Base-by-base conservation (phyloP, 1,140 invertebrate genomes). In the Delia radicum region DNA sequence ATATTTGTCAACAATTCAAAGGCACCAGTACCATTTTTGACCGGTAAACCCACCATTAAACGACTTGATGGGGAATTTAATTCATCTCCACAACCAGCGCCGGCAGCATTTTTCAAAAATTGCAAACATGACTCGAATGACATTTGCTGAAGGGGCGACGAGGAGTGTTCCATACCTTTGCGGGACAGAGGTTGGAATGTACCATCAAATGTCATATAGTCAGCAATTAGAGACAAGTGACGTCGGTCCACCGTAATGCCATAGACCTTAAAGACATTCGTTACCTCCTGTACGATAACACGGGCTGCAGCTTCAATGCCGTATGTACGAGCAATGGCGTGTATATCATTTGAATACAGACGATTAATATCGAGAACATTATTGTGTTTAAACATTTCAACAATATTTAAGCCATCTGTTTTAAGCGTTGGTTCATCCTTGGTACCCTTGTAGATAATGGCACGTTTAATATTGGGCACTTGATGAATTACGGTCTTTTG, bases 171-270 rank as follows among this genome's bases (percentile, higher is more conserved):
- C 90, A 99, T 96, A 6, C 95, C 96, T 82, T 91, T 92, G 29
- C 98, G 89, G 87, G 94, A 99, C 84, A 99, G 92, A 0, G 97
- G 94, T 82, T 93, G 91, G 81, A 95, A 98, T 10, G 88, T 88
- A 0, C 98, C 98, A 82, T 95, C 93, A 80, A 92, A 97, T 0
- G 97, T 99, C 98, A 99, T 99, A 84, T 98, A 99, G 87, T 99
- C 98, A 0, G 97, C 95, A 74, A 99, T 92, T 0, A 99, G 87
- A 0, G 91, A 92, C 76, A 99, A 89, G 91, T 99, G 98, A 42
- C 97, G 89, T 3, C 94, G 91, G 89, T 99, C 96, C 0, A 99
- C 96, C 18, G 91, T 91, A 81, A 99, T 99, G 26, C 97, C 97
- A 83, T 99, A 99, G 3, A 96, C 95, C 80, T 93, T 93, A 85